These are phyloP conservation scores for Xiphorhynchus elegans DNA, from an alignment of 2,113 vertebrate species.

Conservation along the genomic window DNA sequence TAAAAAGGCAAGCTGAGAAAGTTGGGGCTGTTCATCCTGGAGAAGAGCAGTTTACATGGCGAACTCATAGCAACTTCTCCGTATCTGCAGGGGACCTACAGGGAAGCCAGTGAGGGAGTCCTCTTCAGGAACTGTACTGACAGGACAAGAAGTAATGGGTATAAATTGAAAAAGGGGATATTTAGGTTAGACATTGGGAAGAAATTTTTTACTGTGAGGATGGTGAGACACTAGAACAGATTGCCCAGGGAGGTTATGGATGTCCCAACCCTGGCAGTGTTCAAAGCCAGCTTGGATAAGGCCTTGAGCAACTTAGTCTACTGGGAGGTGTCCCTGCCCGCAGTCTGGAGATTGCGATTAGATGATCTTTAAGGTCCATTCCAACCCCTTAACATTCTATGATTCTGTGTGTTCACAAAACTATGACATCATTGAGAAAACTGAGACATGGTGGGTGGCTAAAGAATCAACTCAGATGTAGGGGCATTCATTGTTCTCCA, in stretches of 20 bases:
- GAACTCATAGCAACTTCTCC: neutral
- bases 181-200: neutral
- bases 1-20: neutral
- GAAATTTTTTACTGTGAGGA: neutral
- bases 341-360: neutral
- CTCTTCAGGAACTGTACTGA: neutral
- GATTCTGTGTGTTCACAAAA: neutral
- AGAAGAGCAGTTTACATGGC: neutral
- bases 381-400: neutral
- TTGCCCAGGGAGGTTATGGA: neutral
- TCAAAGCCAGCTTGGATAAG: neutral
- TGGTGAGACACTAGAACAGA: neutral
- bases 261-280: neutral
- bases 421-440: neutral
- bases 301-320: neutral
- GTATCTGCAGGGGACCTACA: neutral
- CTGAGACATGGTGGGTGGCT: neutral
- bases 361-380: neutral
- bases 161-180: neutral
- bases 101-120: accelerated
- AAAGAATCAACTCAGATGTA: neutral
- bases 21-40: neutral
- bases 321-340: neutral
- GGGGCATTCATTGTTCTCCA: neutral
- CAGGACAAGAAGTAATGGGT: neutral